phyloP scores from a whole-genome alignment of 2,797 vertebrate species.

The Cuniculus paca region DNA sequence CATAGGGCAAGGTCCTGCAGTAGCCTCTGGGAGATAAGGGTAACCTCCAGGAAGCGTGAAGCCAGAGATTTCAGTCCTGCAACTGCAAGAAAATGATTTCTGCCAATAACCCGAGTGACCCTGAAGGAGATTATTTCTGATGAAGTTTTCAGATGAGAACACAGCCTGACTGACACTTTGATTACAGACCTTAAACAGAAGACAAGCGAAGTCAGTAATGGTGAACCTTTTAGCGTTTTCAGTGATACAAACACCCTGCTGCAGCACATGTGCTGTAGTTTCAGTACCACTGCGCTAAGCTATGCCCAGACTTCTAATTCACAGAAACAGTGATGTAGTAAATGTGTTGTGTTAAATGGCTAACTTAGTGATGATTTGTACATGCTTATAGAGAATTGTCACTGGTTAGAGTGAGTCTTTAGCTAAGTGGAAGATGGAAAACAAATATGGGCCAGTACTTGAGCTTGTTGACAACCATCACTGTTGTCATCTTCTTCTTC shows the following conservation, averaged over 20 bases:
- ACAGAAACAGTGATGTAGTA: constrained; percentile 43
- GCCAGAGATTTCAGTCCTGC: not conserved
- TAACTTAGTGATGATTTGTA: constrained; percentile 23
- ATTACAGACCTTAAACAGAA: constrained; percentile 8
- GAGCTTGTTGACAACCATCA: not conserved
- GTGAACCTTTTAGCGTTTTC: not conserved
- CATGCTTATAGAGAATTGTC: constrained; percentile 1
- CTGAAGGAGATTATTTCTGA: constrained; percentile 9
- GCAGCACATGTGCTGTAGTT: not conserved
- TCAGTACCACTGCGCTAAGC: not conserved
- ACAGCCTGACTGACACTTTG: not conserved
- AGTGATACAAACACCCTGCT: not conserved
- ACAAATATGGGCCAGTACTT: not conserved
- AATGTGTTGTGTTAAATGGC: constrained; percentile 20
- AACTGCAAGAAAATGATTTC: constrained; percentile 4
- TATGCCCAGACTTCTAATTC: not conserved
- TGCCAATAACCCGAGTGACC: not conserved
- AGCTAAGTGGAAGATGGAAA: not conserved
- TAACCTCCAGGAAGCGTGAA: not conserved
- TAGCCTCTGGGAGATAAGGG: not conserved
- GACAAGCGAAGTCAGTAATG: not conserved
- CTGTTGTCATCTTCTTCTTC: not conserved
- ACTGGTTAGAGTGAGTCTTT: not conserved
- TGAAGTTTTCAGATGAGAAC: constrained; percentile 32
- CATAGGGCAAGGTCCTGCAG: not conserved